Evolutionary conservation across 1,140 invertebrate genomes (phyloP).

Genomic region (Eupristina koningsbergeri): DNA sequence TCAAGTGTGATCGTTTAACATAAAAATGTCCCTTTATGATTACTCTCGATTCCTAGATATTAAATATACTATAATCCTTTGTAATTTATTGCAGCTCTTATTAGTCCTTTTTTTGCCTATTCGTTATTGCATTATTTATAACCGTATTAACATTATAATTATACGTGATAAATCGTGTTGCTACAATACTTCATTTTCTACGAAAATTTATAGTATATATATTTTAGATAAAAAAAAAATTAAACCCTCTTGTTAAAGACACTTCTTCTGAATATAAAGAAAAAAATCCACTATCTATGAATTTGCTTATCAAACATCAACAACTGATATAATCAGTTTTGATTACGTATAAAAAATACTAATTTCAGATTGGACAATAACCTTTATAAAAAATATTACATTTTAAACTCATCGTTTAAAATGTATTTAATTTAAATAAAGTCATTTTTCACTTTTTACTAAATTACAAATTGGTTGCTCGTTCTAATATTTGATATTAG

Average conservation of each 20-base stretch:
- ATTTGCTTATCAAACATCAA: no score
- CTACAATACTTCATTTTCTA: not conserved
- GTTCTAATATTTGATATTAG: not conserved
- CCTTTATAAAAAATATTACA: not conserved
- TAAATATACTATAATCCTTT: not conserved
- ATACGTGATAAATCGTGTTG: not conserved
- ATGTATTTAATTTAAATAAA: not conserved
- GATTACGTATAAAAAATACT: no score
- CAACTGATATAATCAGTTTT: no score
- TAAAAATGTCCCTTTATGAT: not conserved
- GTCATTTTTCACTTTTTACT: not conserved
- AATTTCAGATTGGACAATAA: no score
- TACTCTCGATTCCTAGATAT: not conserved
- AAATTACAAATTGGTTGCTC: not conserved
- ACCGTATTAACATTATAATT: constrained; percentile 26
- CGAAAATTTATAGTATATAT: not conserved
- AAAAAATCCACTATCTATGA: no score
- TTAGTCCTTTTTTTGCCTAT: constrained; percentile 10
- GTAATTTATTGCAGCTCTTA: constrained; percentile 25
- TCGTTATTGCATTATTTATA: constrained; percentile 33
- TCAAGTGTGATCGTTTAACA: not conserved
- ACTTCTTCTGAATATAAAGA: no score
- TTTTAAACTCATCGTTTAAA: not conserved
- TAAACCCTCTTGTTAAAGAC: not conserved
- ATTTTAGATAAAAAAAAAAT: no score